Evolutionary conservation across 2,113 vertebrate genomes (phyloP).

Genomic region (Saimiri boliviensis): DNA sequence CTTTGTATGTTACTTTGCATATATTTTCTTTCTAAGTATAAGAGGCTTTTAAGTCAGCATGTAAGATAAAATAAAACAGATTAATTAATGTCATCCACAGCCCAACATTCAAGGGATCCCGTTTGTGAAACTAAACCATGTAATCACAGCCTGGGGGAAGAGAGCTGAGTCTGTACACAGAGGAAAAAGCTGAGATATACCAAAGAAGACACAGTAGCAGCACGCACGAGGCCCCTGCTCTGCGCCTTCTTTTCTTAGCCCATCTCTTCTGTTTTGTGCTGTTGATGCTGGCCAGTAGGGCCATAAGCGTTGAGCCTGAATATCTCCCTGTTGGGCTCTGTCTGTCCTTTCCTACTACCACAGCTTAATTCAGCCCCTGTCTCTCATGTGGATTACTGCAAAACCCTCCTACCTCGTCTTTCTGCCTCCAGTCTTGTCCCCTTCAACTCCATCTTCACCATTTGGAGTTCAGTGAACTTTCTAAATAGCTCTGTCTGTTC

Average conservation of each 20-base stretch:
- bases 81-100: conserved; percentile 61
- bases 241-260: background rate
- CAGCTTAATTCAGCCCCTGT: background rate
- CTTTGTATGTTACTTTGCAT: conserved; percentile 61
- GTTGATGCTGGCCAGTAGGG: background rate
- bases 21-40: conserved; percentile 37
- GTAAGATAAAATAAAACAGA: conserved; percentile 62
- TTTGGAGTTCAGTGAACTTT: background rate
- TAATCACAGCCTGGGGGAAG: conserved; percentile 62
- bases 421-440: too few species aligned
- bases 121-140: conserved; percentile 50
- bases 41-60: conserved; percentile 61
- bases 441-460: background rate
- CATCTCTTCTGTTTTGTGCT: background rate
- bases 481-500: background rate
- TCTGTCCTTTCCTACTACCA: background rate
- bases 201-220: background rate
- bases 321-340: background rate
- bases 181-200: background rate
- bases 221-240: fast-evolving
- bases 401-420: background rate
- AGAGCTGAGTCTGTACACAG: background rate
- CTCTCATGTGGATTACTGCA: background rate
- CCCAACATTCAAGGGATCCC: conserved; percentile 1
- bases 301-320: background rate